Percentiles rank a stretch among this genome's conserved stretches.
Evolutionary conservation across 2,888 invertebrate species (phyloP).

Genomic region (Spialia ferax): DNA sequence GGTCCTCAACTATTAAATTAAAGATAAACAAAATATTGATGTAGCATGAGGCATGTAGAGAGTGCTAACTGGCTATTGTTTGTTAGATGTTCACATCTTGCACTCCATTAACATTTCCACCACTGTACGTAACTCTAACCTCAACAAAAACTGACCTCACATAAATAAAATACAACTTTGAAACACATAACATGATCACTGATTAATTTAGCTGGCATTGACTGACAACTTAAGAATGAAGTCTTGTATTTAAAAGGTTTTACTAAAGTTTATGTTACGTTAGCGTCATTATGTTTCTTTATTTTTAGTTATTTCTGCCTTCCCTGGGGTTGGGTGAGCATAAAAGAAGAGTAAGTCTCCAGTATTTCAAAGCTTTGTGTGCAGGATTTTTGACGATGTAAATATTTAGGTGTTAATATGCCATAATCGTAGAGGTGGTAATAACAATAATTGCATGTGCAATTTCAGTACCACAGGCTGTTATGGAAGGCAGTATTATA

Average conservation of each 20-base stretch:
- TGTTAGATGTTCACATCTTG: slow-evolving; percentile 44
- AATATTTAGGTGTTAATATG: slow-evolving; percentile 57
- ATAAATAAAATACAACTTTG: slow-evolving; percentile 18
- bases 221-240: slow-evolving; percentile 26
- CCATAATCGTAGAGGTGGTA: slow-evolving; percentile 44
- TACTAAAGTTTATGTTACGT: slow-evolving; percentile 15
- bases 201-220: slow-evolving; percentile 26
- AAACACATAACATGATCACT: slow-evolving; percentile 32
- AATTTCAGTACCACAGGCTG: slow-evolving; percentile 31
- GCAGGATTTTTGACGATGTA: slow-evolving; percentile 49
- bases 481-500: slow-evolving; percentile 35
- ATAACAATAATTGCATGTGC: slow-evolving; percentile 39
- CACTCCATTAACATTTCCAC: slow-evolving; percentile 44
- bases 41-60: slow-evolving; percentile 64
- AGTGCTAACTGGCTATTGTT: slow-evolving; percentile 53
- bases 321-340: slow-evolving; percentile 75
- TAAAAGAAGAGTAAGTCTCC: slow-evolving; percentile 81
- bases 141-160: slow-evolving; percentile 24
- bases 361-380: slow-evolving; percentile 70
- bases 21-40: slow-evolving; percentile 36
- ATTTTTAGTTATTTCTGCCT: slow-evolving; percentile 82
- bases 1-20: slow-evolving; percentile 40
- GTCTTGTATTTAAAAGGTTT: neutral
- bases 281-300: slow-evolving; percentile 66
- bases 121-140: slow-evolving; percentile 29